Conservation (phyloP, 1,140 invertebrate species). For the Conopomorpha cramerella region DNA sequence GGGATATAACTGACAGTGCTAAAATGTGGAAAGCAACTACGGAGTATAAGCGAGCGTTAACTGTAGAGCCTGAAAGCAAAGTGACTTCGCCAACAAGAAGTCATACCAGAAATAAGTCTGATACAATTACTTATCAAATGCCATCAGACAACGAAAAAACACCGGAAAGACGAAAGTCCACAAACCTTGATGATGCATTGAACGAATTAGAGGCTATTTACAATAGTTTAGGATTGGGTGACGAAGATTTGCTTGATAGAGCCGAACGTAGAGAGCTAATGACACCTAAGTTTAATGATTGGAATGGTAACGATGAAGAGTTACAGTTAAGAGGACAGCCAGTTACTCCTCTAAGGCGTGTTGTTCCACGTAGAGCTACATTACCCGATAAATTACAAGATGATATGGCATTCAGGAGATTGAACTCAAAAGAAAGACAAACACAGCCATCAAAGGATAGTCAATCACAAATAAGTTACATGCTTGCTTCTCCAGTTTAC, state of each 20-base stretch:
- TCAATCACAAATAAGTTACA: constrained; percentile 71
- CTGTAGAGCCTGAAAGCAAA: constrained; percentile 30
- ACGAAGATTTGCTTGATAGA: constrained; percentile 79
- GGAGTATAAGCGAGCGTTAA: constrained; percentile 42
- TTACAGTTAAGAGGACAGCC: constrained; percentile 45
- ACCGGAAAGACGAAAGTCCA: constrained; percentile 64
- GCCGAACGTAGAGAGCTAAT: constrained; percentile 77
- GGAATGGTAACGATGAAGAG: constrained; percentile 52
- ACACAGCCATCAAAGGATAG: constrained; percentile 52
- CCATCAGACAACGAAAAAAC: constrained; percentile 51
- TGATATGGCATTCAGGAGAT: constrained; percentile 79
- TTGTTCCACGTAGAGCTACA: constrained; percentile 35
- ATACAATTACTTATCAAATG: constrained; percentile 32
- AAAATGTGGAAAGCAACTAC: constrained; percentile 50
- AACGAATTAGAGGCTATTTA: constrained; percentile 89
- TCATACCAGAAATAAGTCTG: constrained; percentile 47
- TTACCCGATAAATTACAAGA: constrained; percentile 71
- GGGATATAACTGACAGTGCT: constrained; percentile 37
- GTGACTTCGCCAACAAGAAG: constrained; percentile 36
- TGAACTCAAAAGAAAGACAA: constrained; percentile 66
- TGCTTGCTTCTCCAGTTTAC: constrained; percentile 72
- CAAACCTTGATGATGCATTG: constrained; percentile 83
- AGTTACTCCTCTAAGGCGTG: constrained; percentile 35
- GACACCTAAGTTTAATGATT: constrained; percentile 54
- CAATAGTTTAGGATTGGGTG: constrained; percentile 78